Evolutionary conservation across 2,888 invertebrate species (phyloP), one percentile per base, ranked within the genome.

Genomic region (Selenia dentaria): DNA sequence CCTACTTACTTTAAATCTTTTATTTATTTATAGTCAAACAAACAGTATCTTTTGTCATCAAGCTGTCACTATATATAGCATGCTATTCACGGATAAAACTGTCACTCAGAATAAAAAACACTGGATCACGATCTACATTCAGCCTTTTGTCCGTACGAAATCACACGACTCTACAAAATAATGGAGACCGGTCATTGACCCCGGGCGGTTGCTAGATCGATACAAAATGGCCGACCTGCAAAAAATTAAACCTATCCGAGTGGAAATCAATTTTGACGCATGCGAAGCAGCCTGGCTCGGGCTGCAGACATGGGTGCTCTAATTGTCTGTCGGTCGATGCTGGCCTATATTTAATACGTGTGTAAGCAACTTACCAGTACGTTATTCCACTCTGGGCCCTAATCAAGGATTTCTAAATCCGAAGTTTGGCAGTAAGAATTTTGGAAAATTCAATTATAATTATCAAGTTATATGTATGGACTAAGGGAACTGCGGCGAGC

Each of bases 141-240:
- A 29, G 29, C 12, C 39, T 44, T 51, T 52, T 51, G 54, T 52
- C 47, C 38, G 48, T 49, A 36, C 14, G 37, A 59, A 54, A 57
- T 55, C 41, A 49, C 52, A 36, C 49, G 45, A 54, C 52, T 55
- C 51, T 37, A 54, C 52, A 35, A 46, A n/a, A 54, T 49, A 51
- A 40, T 36, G 16, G 35, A 42, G 44, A 25, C 27, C 33, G 31
- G 57, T 33, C 57, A 35, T 25, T 48, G 51, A 57, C 41, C 55
- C 37, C 22, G 22, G 25, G 14, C 20, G 35, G 38, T 45, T 40
- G 38, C 43, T 25, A 47, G 49, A 41, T 54, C 57, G 37, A 57
- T 57, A 57, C 34, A 42, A 38, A 22, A 43, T 47, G 46, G 49
- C 47, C 20, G 47, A 42, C 41, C 45, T 48, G 44, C 48, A 52